These are phyloP conservation scores for Leucophenga maculata DNA, from an alignment of 2,888 invertebrate species.

Conservation along the genomic window DNA sequence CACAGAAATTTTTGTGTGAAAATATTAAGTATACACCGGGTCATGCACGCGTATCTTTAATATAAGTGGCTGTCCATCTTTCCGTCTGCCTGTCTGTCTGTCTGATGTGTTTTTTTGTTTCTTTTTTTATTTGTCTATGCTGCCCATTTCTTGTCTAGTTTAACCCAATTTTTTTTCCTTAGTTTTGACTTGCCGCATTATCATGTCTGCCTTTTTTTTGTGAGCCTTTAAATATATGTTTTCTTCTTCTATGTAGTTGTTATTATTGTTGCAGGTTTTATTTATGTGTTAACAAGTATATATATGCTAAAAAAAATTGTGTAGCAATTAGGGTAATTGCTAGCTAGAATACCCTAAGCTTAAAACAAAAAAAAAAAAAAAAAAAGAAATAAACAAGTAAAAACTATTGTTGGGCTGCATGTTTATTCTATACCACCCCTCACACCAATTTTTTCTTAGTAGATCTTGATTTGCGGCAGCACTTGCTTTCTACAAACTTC, in stretches of 20 bases:
- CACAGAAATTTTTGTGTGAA: conserved; percentile 8
- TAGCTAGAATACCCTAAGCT: background rate
- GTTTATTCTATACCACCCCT: no score
- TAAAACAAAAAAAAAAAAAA: background rate
- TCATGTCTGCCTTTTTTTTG: conserved; percentile 23
- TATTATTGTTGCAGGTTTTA: background rate
- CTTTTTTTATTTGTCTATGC: conserved; percentile 2
- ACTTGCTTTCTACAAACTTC: no score
- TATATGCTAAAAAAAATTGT: conserved; percentile 24
- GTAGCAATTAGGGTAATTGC: conserved; percentile 41
- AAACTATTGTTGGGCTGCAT: no score
- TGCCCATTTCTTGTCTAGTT: background rate
- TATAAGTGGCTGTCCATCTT: background rate
- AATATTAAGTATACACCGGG: conserved; percentile 33
- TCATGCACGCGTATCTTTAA: conserved; percentile 20
- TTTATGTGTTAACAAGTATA: background rate
- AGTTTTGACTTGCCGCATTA: background rate
- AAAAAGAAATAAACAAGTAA: background rate
- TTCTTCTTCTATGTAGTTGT: conserved; percentile 6
- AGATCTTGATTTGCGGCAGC: no score
- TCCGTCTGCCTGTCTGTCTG: background rate
- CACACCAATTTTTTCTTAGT: no score
- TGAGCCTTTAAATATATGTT: conserved; percentile 11
- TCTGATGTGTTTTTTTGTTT: background rate
- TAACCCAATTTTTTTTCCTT: background rate